phyloP scores from a whole-genome alignment of 2,888 invertebrate genomes.

The Spatulosminthurus flaviceps region DNA sequence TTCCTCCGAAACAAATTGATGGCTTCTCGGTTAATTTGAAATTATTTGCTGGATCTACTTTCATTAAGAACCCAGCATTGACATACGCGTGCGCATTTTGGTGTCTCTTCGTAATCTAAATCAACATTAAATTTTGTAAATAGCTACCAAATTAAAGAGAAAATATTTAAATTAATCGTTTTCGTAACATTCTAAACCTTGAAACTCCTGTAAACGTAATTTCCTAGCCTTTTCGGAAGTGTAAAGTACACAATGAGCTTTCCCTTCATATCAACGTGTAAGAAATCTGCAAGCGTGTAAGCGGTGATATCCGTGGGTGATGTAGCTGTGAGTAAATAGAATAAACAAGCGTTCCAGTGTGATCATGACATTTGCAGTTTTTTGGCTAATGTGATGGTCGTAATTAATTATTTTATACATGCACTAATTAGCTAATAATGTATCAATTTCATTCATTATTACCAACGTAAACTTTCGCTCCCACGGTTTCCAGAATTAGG shows the following conservation, averaged over 20 bases:
- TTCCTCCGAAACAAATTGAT: constrained; percentile 66
- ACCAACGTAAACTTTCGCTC: constrained; percentile 65
- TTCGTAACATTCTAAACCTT: constrained; percentile 70
- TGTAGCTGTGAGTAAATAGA: constrained; percentile 42
- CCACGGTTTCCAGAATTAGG: constrained; percentile 69
- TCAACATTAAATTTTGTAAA: background rate
- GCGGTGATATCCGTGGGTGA: constrained; percentile 36
- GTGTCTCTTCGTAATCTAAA: constrained; percentile 77
- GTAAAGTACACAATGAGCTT: constrained; percentile 74
- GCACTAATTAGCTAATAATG: background rate
- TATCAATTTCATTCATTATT: constrained; percentile 32
- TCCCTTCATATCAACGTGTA: constrained; percentile 73
- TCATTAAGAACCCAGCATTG: constrained; percentile 77
- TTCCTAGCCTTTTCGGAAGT: constrained; percentile 66
- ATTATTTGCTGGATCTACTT: constrained; percentile 69
- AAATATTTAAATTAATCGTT: background rate
- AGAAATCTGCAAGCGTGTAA: constrained; percentile 69
- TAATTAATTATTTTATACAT: too few species aligned
- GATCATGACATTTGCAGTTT: too few species aligned
- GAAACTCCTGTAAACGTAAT: constrained; percentile 72
- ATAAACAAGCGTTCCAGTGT: too few species aligned
- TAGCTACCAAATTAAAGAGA: background rate
- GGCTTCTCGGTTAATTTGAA: constrained; percentile 67
- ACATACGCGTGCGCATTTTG: constrained; percentile 82
- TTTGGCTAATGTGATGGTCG: too few species aligned